phyloP scores from a whole-genome alignment of 35 echinoderm and acorn worm genomes.

The Ophiothrix spiculata region DNA sequence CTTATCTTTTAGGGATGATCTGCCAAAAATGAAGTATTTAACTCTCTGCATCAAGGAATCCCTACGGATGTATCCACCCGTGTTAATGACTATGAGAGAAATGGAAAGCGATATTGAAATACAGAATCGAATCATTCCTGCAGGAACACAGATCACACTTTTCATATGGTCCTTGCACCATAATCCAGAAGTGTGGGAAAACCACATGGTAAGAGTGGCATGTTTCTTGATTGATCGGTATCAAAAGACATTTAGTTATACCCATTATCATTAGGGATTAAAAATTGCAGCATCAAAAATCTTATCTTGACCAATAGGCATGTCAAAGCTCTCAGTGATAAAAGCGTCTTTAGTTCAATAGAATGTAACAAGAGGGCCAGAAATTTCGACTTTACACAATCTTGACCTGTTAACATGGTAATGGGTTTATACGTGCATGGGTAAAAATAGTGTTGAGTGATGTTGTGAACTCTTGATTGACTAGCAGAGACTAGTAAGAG shows the following conservation, averaged over 20 bases:
- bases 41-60: slow-evolving; percentile 32
- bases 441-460: too few species aligned
- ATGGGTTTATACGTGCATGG: too few species aligned
- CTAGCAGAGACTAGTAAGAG: too few species aligned
- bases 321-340: neutral
- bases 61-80: slow-evolving; percentile 21
- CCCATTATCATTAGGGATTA: neutral
- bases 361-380: neutral
- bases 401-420: too few species aligned
- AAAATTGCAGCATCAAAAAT: neutral
- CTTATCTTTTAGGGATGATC: slow-evolving; percentile 37
- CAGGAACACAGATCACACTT: neutral
- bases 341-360: neutral
- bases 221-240: too few species aligned
- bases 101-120: neutral
- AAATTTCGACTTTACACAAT: neutral
- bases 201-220: slow-evolving; percentile 19
- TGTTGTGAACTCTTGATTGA: too few species aligned
- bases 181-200: slow-evolving; percentile 5
- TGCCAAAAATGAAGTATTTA: slow-evolving; percentile 7
- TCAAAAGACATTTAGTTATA: neutral
- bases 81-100: neutral
- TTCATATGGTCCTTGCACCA: slow-evolving; percentile 1
- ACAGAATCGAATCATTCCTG: neutral
- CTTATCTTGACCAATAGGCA: neutral